Evolutionary conservation across 1,140 invertebrate species (phyloP).

Genomic region (Vanessa atalanta): DNA sequence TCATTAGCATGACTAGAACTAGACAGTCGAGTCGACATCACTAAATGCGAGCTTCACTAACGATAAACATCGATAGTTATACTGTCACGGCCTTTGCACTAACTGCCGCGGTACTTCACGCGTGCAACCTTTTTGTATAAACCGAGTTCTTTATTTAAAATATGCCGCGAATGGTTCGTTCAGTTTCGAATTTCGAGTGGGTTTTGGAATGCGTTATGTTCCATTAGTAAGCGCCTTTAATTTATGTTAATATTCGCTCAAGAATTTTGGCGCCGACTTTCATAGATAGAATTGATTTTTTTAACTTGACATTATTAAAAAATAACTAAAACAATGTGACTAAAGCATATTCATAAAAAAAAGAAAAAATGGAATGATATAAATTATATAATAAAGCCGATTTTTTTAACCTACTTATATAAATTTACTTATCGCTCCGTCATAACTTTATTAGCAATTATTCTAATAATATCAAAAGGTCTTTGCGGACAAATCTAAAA

Average conservation of each 20-base stretch:
- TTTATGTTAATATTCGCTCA: slow-evolving; percentile 52
- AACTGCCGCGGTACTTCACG: slow-evolving; percentile 66
- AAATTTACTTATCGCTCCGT: not conserved
- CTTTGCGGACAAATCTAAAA: not conserved
- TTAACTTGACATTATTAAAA: not conserved
- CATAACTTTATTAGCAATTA: not conserved
- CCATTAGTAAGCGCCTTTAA: slow-evolving; percentile 64
- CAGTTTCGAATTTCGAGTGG: slow-evolving; percentile 50
- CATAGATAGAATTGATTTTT: slow-evolving; percentile 35
- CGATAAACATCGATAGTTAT: slow-evolving; percentile 75
- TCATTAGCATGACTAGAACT: slow-evolving; percentile 38
- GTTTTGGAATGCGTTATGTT: slow-evolving; percentile 31
- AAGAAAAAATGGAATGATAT: too few relatives aligned
- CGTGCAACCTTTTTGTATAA: slow-evolving; percentile 67
- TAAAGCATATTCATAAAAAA: too few relatives aligned
- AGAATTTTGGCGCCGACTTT: slow-evolving; percentile 63
- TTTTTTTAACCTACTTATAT: too few relatives aligned
- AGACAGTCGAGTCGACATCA: slow-evolving; percentile 33
- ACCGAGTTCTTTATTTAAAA: slow-evolving; percentile 46
- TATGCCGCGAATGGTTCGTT: slow-evolving; percentile 15
- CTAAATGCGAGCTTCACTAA: slow-evolving; percentile 42
- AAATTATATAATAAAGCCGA: too few relatives aligned
- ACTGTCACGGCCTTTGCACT: slow-evolving; percentile 70
- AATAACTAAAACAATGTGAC: slow-evolving; percentile 4
- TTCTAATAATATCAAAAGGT: not conserved